Percentiles rank a stretch among this genome's conserved stretches.
Conservation (phyloP, 2,797 vertebrate species). For the Pangasius mekongensis region DNA sequence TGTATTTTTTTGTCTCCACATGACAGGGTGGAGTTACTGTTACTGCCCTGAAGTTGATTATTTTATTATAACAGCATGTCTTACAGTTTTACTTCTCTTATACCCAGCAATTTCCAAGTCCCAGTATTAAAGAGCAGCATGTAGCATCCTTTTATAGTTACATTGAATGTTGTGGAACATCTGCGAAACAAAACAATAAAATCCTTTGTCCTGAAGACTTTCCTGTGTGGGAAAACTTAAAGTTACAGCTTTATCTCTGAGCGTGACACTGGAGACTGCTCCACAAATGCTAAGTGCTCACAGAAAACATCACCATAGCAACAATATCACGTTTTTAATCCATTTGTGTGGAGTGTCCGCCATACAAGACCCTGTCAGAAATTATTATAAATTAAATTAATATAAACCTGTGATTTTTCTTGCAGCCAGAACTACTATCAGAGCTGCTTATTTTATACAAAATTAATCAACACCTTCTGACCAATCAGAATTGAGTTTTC, state of each 20-base stretch:
- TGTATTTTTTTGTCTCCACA: not conserved
- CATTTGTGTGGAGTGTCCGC: not conserved
- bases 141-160: not conserved
- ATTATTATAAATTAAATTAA: not conserved
- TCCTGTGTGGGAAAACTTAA: not conserved
- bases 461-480: not conserved
- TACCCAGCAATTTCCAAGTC: not conserved
- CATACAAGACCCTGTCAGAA: not conserved
- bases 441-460: too few species aligned
- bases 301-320: not conserved
- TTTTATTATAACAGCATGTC: not conserved
- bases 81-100: not conserved
- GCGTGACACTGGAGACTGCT: not conserved
- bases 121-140: not conserved
- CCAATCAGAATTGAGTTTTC: not conserved
- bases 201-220: not conserved
- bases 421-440: not conserved
- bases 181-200: not conserved
- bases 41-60: not conserved
- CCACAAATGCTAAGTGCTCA: not conserved
- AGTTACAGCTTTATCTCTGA: not conserved
- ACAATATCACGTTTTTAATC: not conserved
- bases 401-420: not conserved
- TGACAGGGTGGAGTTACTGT: not conserved
- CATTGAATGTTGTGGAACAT: not conserved